Conservation (phyloP, 2,888 invertebrate genomes). For the Plemyria rubiginata region DNA sequence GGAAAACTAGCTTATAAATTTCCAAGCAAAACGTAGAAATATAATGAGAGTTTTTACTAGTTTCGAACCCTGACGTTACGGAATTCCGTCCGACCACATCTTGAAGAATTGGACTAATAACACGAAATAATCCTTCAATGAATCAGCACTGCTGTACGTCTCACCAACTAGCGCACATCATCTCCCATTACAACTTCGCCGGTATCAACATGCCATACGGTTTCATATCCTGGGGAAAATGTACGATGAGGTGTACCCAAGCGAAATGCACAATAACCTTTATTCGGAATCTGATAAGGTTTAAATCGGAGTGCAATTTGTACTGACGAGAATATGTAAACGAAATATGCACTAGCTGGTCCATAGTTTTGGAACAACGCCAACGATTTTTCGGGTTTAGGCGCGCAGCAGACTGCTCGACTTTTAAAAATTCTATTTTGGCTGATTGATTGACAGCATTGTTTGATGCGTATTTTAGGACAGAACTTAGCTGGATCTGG, state of each 20-base stretch:
- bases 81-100: slow-evolving; percentile 12
- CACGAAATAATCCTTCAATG: slow-evolving; percentile 19
- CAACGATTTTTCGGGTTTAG: slow-evolving; percentile 40
- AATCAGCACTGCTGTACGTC: slow-evolving; percentile 12
- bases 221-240: slow-evolving; percentile 8
- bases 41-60: no score
- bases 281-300: slow-evolving; percentile 6
- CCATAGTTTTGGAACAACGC: slow-evolving; percentile 33
- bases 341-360: slow-evolving; percentile 19
- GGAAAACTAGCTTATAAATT: neutral
- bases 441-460: slow-evolving; percentile 39
- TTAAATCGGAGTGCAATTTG: slow-evolving; percentile 1
- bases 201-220: slow-evolving; percentile 10
- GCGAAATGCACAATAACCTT: slow-evolving; percentile 4
- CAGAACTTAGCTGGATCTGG: slow-evolving; percentile 21
- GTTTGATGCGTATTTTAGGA: slow-evolving; percentile 40
- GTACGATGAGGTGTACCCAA: neutral
- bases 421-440: slow-evolving; percentile 32
- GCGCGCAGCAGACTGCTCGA: slow-evolving; percentile 38
- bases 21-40: no score
- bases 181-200: neutral
- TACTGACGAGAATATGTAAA: slow-evolving; percentile 4
- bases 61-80: slow-evolving; percentile 7
- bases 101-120: slow-evolving; percentile 14
- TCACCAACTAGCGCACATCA: neutral